Evolutionary conservation across 2,113 vertebrate genomes (phyloP).

Genomic region (Melospiza georgiana): DNA sequence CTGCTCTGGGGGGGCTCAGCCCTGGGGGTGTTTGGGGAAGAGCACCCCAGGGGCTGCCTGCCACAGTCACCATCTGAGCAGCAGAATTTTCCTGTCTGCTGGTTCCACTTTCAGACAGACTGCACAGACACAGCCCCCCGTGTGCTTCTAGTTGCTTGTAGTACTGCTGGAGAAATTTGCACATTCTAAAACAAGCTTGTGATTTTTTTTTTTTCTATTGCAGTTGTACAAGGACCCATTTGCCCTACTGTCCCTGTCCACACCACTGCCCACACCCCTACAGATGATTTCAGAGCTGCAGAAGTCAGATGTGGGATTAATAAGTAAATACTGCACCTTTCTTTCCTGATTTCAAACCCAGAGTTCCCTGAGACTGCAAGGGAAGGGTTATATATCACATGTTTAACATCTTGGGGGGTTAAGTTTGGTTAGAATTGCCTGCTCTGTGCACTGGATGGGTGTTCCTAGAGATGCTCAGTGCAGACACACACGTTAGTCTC

Average conservation of each 20-base stretch:
- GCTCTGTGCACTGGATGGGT: not conserved
- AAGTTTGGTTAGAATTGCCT: not conserved
- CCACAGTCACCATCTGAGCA: rapidly evolving
- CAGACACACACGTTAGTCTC: not conserved
- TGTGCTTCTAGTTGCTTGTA: not conserved
- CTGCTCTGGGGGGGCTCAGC: not conserved
- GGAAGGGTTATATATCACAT: rapidly evolving
- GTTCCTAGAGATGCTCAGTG: not conserved
- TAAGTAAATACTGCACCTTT: conserved; percentile 3
- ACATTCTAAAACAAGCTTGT: rapidly evolving
- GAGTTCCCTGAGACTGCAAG: not conserved
- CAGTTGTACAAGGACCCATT: not conserved
- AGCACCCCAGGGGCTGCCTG: not conserved
- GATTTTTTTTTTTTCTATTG: not conserved
- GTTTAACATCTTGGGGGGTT: not conserved
- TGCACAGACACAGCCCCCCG: rapidly evolving
- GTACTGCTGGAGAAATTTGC: not conserved
- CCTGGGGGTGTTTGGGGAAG: not conserved
- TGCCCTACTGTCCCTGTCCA: not conserved
- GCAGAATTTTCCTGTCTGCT: not conserved
- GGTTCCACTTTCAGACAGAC: not conserved
- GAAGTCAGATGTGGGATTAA: not conserved
- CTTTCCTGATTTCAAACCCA: not conserved
- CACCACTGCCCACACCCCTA: not conserved
- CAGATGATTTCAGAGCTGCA: not conserved